Percentiles rank a stretch among this genome's conserved stretches.
phyloP scores from a whole-genome alignment of 2,113 vertebrate species.

The Montifringilla adamsi region DNA sequence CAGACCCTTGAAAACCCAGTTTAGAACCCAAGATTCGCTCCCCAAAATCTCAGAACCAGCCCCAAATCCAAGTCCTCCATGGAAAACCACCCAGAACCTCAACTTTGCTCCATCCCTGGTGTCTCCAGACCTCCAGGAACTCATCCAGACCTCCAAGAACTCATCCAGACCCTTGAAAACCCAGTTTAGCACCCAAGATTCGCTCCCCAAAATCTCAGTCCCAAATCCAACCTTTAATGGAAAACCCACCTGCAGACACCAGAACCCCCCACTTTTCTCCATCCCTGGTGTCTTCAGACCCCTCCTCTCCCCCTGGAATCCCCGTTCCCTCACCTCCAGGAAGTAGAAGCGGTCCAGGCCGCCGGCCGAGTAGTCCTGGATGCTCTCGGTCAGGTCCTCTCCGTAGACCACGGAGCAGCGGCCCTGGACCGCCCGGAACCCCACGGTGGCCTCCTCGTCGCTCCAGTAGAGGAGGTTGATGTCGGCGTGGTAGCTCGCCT shows the following conservation, averaged over 20 bases:
- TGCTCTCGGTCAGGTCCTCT: conserved; percentile 83
- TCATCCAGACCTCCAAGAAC: neutral
- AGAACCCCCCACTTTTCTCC: neutral
- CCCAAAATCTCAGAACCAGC: too few relatives aligned
- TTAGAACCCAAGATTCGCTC: too few relatives aligned
- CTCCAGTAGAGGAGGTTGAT: conserved; percentile 97
- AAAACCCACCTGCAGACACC: too few relatives aligned
- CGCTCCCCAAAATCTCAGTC: too few relatives aligned
- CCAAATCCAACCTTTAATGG: too few relatives aligned
- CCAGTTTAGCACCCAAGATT: too few relatives aligned
- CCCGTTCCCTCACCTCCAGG: conserved; percentile 77
- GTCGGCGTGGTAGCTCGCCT: conserved; percentile 83
- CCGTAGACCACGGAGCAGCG: conserved; percentile 87
- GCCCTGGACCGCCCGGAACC: conserved; percentile 83
- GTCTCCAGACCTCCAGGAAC: neutral
- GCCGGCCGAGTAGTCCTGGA: conserved; percentile 83
- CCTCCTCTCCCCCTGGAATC: neutral
- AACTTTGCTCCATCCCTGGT: too few relatives aligned
- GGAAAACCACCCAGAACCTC: neutral
- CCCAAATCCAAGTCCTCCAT: too few relatives aligned
- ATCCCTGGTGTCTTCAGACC: neutral
- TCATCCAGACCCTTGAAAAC: neutral
- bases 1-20: too few relatives aligned
- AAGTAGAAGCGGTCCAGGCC: conserved; percentile 93
- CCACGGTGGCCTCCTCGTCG: conserved; percentile 86